Percentiles rank a stretch among this genome's conserved stretches.
These are phyloP conservation scores for Hippocampus abdominalis DNA, from an alignment of 2,113 vertebrate species.

Conservation along the genomic window DNA sequence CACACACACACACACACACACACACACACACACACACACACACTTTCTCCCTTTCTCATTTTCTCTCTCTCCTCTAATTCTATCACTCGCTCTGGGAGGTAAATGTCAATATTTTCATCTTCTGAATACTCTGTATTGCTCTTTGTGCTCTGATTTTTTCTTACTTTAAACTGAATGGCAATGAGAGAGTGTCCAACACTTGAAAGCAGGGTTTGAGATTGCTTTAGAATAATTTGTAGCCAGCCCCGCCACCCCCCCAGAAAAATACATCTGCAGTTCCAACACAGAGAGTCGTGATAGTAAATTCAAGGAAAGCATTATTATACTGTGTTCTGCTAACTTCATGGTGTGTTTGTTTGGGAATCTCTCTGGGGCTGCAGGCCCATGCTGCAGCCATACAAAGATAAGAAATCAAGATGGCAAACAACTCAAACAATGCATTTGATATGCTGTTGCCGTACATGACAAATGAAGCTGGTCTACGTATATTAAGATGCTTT, in stretches of 20 bases:
- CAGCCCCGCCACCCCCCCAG: not conserved
- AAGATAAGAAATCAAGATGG: not conserved
- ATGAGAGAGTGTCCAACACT: not conserved
- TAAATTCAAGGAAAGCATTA: not conserved
- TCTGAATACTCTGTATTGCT: constrained; percentile 39
- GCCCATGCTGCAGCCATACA: not conserved
- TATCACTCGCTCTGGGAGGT: constrained; percentile 50
- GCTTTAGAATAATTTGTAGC: constrained; percentile 1
- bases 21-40: constrained; percentile 63
- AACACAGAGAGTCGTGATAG: not conserved
- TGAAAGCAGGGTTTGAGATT: not conserved
- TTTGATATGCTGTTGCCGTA: not conserved
- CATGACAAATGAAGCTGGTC: not conserved
- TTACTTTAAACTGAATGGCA: constrained; percentile 11
- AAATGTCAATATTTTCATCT: constrained; percentile 55
- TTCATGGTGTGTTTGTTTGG: not conserved
- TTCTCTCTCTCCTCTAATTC: constrained; percentile 50
- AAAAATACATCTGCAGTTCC: not conserved
- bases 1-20: constrained; percentile 49
- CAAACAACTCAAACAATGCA: not conserved
- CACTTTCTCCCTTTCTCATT: constrained; percentile 50
- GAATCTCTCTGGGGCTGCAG: not conserved
- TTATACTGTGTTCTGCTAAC: not conserved
- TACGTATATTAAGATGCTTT: not conserved
- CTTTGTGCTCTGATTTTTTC: constrained; percentile 9